A percentile compares a stretch with the other conserved stretches of the same genome.
Conservation (phyloP, 2,888 invertebrate genomes). For the Argyresthia goedartella region DNA sequence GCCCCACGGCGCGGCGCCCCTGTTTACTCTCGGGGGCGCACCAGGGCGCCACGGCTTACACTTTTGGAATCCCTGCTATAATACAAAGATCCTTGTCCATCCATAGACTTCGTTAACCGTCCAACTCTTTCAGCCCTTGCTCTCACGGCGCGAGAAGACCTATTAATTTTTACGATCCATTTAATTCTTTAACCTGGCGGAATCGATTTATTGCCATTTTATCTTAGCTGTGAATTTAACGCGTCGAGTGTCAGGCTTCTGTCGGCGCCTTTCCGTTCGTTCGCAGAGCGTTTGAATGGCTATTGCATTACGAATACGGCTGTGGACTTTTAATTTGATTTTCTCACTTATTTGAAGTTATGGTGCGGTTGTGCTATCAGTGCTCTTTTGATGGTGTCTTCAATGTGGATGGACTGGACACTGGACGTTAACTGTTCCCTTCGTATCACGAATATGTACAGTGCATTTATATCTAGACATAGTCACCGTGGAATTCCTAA, state of each 20-base stretch:
- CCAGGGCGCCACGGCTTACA: too few relatives aligned
- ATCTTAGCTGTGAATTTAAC: constrained; percentile 5
- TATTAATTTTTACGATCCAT: constrained; percentile 68
- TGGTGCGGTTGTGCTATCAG: neutral
- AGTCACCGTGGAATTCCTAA: too few relatives aligned
- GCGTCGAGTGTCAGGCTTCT: constrained; percentile 1
- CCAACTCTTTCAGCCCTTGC: constrained; percentile 4
- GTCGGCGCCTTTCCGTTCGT: neutral
- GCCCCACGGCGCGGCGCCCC: too few relatives aligned
- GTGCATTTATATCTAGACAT: too few relatives aligned
- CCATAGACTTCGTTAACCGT: too few relatives aligned
- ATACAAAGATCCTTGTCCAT: too few relatives aligned
- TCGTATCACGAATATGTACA: too few relatives aligned
- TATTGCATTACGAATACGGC: neutral
- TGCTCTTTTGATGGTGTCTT: too few relatives aligned
- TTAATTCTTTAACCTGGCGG: constrained; percentile 63
- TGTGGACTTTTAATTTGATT: neutral
- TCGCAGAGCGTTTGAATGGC: constrained; percentile 1
- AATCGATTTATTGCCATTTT: constrained; percentile 56
- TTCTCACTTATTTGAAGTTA: neutral
- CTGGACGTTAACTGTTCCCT: too few relatives aligned
- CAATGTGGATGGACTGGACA: too few relatives aligned
- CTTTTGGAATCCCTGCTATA: too few relatives aligned
- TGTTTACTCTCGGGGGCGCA: too few relatives aligned
- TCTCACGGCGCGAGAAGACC: constrained; percentile 28